phyloP scores from a whole-genome alignment of 2,797 vertebrate genomes.

The Oryzias dopingdopingensis region DNA sequence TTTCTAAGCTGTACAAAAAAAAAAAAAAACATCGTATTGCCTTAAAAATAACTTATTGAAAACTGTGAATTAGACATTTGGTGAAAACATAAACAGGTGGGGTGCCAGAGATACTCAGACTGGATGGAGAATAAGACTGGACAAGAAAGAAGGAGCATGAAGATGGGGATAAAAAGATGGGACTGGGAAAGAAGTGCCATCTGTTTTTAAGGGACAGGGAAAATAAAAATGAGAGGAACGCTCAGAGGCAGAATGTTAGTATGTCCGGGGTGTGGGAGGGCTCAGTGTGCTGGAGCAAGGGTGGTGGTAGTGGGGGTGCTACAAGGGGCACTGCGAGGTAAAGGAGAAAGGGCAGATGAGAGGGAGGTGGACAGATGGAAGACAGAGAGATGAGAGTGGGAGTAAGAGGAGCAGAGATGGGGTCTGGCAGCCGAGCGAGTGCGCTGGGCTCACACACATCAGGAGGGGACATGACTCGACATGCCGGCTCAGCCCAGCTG shows the following conservation, averaged over 20 bases:
- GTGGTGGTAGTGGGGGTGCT: conserved; percentile 14
- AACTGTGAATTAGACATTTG: conserved; percentile 25
- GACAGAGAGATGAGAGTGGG: conserved; percentile 55
- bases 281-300: conserved; percentile 8
- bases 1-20: not conserved
- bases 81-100: conserved; percentile 58
- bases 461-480: conserved; percentile 78
- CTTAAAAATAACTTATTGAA: conserved; percentile 21
- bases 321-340: conserved; percentile 56
- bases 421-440: conserved; percentile 65
- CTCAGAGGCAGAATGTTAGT: conserved; percentile 53
- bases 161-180: conserved; percentile 48
- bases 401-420: conserved; percentile 40
- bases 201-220: conserved; percentile 68
- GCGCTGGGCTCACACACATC: conserved; percentile 72
- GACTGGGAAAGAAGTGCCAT: conserved; percentile 67
- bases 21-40: conserved; percentile 23
- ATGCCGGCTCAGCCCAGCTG: conserved; percentile 75
- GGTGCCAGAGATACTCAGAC: conserved; percentile 52
- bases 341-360: conserved; percentile 55
- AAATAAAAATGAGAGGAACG: conserved; percentile 62
- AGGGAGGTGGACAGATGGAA: conserved; percentile 67
- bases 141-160: conserved; percentile 35
- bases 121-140: conserved; percentile 57
- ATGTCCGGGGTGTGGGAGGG: conserved; percentile 45